Base-by-base conservation (phyloP, 2,888 invertebrate species). In the Folsomia candida region DNA sequence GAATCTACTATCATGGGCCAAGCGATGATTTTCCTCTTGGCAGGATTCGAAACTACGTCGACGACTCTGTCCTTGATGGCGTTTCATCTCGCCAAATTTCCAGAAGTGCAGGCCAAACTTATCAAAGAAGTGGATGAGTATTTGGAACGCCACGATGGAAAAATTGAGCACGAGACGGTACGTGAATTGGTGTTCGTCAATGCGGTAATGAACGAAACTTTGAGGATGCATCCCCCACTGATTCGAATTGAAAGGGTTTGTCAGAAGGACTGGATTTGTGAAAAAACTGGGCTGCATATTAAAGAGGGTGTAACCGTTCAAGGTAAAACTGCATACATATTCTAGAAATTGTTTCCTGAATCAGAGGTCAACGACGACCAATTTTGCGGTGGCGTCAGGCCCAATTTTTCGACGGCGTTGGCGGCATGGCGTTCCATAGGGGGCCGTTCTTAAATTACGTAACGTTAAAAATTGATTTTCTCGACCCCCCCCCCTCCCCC, bases 21-120 rank as follows among this genome's bases (percentile, higher is more conserved):
- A 62, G 68, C 71, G 1, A 1, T 73, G 22, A 20, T 67, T 22
- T 74, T 74, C 61, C 70, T 74, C 22, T 6, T 71, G 9, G 73
- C 73, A 26, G 71, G 71, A 1, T 76, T 74, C 28, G 76, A 76
- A 60, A 76, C 76, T 28, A 71, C 74, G 11, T 65, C 76, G 0
- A 69, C 71, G 3, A 74, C 74, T 1, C 18, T 76, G 29, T 67
- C 72, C 20, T 69, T 63, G 54, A 24, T 74, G 11, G 72, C 72
- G 0, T 76, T 74, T 59, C 62, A 58, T n/a, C 59, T 74, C n/a
- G 67, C 74, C 2, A 71, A 6, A 24, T 54, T 62, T 29, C 62
- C 61, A 18, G 62, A 60, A 28, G 70, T 68, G 51, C 76, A 57
- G 54, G 60, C 11, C 14, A 62, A 59, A 29, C 57, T 70, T 29